phyloP scores from a whole-genome alignment of 1,140 invertebrate genomes.

The Plutomurus gul region DNA sequence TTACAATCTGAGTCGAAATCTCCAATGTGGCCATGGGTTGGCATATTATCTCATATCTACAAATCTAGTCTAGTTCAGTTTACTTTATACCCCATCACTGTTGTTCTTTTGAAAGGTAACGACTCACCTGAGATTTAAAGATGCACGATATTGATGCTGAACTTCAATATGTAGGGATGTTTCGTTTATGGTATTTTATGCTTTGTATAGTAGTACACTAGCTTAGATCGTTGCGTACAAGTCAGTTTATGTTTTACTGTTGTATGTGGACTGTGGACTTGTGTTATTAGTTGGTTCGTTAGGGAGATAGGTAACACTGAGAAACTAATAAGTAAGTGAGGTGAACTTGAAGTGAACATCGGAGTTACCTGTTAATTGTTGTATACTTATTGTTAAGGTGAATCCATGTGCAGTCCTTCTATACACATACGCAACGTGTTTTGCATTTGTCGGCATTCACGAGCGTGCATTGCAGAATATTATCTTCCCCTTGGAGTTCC shows the following conservation, averaged over 20 bases:
- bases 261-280: not conserved
- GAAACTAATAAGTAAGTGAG: slow-evolving; percentile 14
- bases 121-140: not conserved
- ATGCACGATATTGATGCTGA: slow-evolving; percentile 19
- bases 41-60: slow-evolving; percentile 4
- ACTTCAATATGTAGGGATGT: no score
- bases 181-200: not conserved
- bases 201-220: no score
- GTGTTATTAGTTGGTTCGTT: slow-evolving; percentile 7
- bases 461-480: no score
- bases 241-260: not conserved
- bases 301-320: not conserved
- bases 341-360: slow-evolving; percentile 8
- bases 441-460: no score
- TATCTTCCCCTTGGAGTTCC: no score
- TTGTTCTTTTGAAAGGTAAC: not conserved
- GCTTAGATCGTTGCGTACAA: no score
- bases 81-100: not conserved
- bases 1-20: not conserved
- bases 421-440: no score
- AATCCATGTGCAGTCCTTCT: no score
- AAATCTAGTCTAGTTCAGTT: slow-evolving; percentile 21
- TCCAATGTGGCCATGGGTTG: not conserved
- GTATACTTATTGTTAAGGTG: no score
- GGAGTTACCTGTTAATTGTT: slow-evolving; percentile 25